A percentile compares a stretch with the other conserved stretches of the same genome.
Evolutionary conservation across 2,888 invertebrate species (phyloP).

Genomic region (Neria commutata): DNA sequence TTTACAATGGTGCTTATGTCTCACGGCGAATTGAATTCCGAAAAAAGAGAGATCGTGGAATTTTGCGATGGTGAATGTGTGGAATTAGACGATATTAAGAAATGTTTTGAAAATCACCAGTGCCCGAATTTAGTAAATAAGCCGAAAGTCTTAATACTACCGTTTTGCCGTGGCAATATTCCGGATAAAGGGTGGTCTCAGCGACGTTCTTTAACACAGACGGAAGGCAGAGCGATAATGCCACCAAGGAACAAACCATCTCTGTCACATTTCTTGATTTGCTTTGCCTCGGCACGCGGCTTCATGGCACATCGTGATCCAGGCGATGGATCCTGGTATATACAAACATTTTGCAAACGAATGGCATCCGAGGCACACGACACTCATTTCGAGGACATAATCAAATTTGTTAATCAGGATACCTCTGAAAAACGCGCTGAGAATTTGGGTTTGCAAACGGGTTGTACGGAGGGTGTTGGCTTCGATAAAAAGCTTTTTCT

Average conservation of each 20-base stretch:
- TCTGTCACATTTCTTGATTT: slow-evolving; percentile 69
- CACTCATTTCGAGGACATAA: slow-evolving; percentile 69
- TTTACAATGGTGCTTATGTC: slow-evolving; percentile 72
- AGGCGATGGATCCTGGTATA: slow-evolving; percentile 72
- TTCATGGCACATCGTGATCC: slow-evolving; percentile 66
- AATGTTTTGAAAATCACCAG: slow-evolving; percentile 66
- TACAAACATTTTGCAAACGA: slow-evolving; percentile 70
- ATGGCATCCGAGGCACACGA: slow-evolving; percentile 71
- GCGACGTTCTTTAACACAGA: no score
- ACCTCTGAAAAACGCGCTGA: slow-evolving; percentile 60
- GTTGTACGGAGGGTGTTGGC: slow-evolving; percentile 70
- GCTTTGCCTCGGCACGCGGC: slow-evolving; percentile 69
- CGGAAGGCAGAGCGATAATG: slow-evolving; percentile 21
- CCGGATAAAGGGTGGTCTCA: slow-evolving; percentile 52
- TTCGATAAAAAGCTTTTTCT: slow-evolving; percentile 70
- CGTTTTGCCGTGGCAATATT: slow-evolving; percentile 66
- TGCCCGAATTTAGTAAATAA: slow-evolving; percentile 66
- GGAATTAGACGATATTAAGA: slow-evolving; percentile 65
- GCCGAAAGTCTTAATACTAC: slow-evolving; percentile 77
- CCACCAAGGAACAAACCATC: slow-evolving; percentile 43
- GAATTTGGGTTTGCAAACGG: slow-evolving; percentile 65
- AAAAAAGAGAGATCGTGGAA: slow-evolving; percentile 65
- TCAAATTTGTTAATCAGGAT: slow-evolving; percentile 68
- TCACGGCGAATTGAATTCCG: slow-evolving; percentile 66
- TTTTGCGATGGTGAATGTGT: slow-evolving; percentile 66